Conservation (phyloP, 2,888 invertebrate genomes). For the Erpobdella octoculata region DNA sequence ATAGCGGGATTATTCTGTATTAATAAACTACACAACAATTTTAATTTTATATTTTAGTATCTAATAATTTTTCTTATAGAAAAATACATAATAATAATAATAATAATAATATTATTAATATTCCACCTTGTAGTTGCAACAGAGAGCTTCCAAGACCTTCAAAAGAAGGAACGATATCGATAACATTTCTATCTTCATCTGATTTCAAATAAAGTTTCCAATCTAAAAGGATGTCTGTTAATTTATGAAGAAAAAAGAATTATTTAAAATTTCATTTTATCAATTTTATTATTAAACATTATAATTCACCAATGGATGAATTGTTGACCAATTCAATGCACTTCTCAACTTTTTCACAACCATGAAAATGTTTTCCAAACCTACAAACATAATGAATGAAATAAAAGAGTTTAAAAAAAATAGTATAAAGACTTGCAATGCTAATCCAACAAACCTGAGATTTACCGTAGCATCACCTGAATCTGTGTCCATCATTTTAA, state of each 20-base stretch:
- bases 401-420: neutral
- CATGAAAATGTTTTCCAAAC: neutral
- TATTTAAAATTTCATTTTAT: neutral
- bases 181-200: neutral
- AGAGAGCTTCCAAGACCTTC: no score
- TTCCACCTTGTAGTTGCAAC: no score
- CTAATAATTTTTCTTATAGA: no score
- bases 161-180: neutral
- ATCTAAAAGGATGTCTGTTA: neutral
- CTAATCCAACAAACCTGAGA: neutral
- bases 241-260: neutral
- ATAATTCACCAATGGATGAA: neutral
- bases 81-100: no score
- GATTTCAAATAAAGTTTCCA: neutral
- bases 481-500: neutral
- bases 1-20: no score
- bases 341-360: neutral
- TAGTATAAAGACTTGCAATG: neutral
- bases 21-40: neutral
- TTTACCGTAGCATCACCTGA: neutral
- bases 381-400: neutral
- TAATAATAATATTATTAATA: no score
- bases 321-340: neutral
- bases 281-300: neutral
- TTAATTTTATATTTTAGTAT: no score